Percentiles rank a stretch among this genome's conserved stretches.
These are phyloP conservation scores for Phasia obesa DNA, from an alignment of 2,888 invertebrate species.

Conservation along the genomic window DNA sequence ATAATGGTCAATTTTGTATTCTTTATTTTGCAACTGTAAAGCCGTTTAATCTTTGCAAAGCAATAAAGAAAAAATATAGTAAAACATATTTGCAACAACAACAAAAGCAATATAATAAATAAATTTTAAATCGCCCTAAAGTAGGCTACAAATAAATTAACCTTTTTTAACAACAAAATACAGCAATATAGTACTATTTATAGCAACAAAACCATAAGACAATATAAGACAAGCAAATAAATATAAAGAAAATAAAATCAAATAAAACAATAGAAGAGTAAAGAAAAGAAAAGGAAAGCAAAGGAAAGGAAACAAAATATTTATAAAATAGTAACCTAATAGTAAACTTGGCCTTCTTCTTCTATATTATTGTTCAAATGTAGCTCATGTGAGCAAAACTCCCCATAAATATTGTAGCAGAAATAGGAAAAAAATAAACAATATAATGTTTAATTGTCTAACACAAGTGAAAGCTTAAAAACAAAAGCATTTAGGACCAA, in stretches of 20 bases:
- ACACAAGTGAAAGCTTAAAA: constrained; percentile 63
- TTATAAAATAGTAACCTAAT: constrained; percentile 60
- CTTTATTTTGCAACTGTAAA: constrained; percentile 33
- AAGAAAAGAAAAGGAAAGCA: background rate
- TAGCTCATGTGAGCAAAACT: constrained; percentile 30
- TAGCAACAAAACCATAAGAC: constrained; percentile 21
- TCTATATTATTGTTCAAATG: constrained; percentile 17
- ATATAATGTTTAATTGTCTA: constrained; percentile 59
- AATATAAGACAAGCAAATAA: constrained; percentile 37
- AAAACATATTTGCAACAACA: constrained; percentile 3
- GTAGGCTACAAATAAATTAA: constrained; percentile 62
- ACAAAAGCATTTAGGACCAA: constrained; percentile 42
- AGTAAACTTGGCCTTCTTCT: constrained; percentile 67
- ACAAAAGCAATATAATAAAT: constrained; percentile 47
- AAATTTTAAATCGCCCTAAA: constrained; percentile 55
- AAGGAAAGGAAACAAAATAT: constrained; percentile 5
- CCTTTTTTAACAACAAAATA: constrained; percentile 1
- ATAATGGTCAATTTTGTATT: constrained; percentile 49
- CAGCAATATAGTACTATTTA: constrained; percentile 30
- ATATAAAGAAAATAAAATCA: constrained; percentile 16
- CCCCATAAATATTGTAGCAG: constrained; percentile 42
- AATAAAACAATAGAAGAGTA: constrained; percentile 1
- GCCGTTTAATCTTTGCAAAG: constrained; percentile 51
- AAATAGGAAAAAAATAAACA: background rate
- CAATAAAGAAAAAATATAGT: constrained; percentile 52